phyloP scores from a whole-genome alignment of 1,140 invertebrate genomes.

The Mya arenaria region DNA sequence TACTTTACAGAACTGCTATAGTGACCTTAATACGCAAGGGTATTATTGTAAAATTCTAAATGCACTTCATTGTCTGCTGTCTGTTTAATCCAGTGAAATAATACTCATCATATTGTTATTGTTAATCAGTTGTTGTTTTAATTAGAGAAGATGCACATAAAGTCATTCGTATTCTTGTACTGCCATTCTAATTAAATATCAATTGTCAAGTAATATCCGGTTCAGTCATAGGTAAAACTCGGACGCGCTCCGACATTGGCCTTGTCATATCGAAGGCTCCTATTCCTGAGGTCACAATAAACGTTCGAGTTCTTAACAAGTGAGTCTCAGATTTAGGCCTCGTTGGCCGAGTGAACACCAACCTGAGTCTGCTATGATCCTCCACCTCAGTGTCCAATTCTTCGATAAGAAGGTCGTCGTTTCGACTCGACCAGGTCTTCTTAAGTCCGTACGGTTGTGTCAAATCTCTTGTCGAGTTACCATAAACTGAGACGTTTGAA shows the following conservation, averaged over 20 bases:
- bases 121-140: no score
- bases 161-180: no score
- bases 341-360: constrained; percentile 10
- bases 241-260: constrained; percentile 29
- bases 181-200: no score
- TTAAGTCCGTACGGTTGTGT: neutral
- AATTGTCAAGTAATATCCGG: no score
- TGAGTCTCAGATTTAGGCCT: constrained; percentile 37
- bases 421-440: neutral
- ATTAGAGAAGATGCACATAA: no score
- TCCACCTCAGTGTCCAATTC: constrained; percentile 35
- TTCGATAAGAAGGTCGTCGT: constrained; percentile 19
- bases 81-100: no score
- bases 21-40: no score
- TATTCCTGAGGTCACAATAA: constrained; percentile 37
- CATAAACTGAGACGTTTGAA: no score
- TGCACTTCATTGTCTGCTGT: no score
- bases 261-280: neutral
- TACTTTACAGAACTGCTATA: neutral
- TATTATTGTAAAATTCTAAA: no score
- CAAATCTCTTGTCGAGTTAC: neutral
- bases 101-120: no score
- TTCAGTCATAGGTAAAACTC: constrained; percentile 11
- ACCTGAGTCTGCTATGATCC: constrained; percentile 15
- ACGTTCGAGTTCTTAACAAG: constrained; percentile 31